phyloP scores from a whole-genome alignment of 2,113 vertebrate species.

The Sphaerodactylus townsendi region DNA sequence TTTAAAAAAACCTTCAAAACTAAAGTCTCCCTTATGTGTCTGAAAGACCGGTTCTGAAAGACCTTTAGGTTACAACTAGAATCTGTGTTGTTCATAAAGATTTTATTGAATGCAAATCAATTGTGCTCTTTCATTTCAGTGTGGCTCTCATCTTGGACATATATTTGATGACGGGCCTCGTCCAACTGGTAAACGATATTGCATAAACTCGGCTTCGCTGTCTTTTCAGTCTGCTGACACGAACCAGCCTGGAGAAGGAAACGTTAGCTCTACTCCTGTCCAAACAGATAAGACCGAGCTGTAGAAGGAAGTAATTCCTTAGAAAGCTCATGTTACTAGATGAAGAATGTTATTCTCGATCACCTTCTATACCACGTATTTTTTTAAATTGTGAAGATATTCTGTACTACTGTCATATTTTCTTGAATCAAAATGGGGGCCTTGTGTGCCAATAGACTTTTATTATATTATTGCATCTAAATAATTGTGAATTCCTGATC shows the following conservation, averaged over 20 bases:
- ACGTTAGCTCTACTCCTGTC: neutral
- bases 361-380: slow-evolving; percentile 63
- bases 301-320: slow-evolving; percentile 42
- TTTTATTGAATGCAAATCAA: slow-evolving; percentile 52
- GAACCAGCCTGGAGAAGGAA: slow-evolving; percentile 45
- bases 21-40: neutral
- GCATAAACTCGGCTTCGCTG: slow-evolving; percentile 94
- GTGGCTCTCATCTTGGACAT: slow-evolving; percentile 95
- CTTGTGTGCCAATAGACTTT: slow-evolving; percentile 49
- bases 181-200: slow-evolving; percentile 94
- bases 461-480: slow-evolving; percentile 51
- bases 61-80: neutral
- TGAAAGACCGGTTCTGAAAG: neutral
- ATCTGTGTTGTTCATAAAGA: neutral
- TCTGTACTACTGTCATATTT: slow-evolving; percentile 63
- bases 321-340: slow-evolving; percentile 50
- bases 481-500: slow-evolving; percentile 28
- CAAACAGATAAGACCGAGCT: slow-evolving; percentile 70
- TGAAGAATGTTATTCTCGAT: slow-evolving; percentile 56
- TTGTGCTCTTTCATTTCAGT: slow-evolving; percentile 80
- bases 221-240: slow-evolving; percentile 73
- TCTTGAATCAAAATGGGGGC: slow-evolving; percentile 61
- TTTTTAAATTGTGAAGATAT: slow-evolving; percentile 66
- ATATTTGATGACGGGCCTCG: slow-evolving; percentile 95
- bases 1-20: neutral